Conservation (phyloP, 2,888 invertebrate species). For the Catocala sponsa region DNA sequence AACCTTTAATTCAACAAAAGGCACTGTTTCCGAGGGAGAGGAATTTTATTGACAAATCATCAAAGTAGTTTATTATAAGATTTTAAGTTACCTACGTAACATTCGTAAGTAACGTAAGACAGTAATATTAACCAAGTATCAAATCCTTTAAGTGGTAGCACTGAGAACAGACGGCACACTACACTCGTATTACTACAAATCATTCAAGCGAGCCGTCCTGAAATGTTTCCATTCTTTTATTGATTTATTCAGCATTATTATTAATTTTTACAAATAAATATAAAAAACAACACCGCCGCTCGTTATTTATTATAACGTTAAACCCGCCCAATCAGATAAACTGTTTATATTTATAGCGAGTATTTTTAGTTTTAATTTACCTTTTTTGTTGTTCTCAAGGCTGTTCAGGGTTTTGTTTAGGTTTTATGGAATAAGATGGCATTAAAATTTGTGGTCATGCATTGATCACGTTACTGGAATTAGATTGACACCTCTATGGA, state of each 20-base stretch:
- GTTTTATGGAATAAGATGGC: slow-evolving; percentile 4
- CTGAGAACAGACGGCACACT: slow-evolving; percentile 69
- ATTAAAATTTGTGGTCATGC: too few species aligned
- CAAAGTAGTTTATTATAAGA: too few species aligned
- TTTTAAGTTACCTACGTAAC: too few species aligned
- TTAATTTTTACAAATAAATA: slow-evolving; percentile 78
- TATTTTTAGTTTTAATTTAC: slow-evolving; percentile 62
- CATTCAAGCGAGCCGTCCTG: slow-evolving; percentile 82
- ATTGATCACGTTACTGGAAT: too few species aligned
- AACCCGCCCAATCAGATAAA: slow-evolving; percentile 81
- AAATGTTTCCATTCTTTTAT: slow-evolving; percentile 85
- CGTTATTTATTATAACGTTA: slow-evolving; percentile 82
- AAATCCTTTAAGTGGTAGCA: slow-evolving; percentile 46
- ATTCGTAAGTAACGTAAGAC: too few species aligned
- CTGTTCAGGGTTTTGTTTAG: slow-evolving; percentile 57
- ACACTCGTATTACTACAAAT: slow-evolving; percentile 86
- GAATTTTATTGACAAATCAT: too few species aligned
- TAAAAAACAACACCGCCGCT: slow-evolving; percentile 61
- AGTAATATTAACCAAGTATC: slow-evolving; percentile 58
- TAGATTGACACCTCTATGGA: too few species aligned
- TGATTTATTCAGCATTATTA: slow-evolving; percentile 87
- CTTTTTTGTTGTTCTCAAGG: slow-evolving; percentile 56
- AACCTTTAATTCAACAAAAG: too few species aligned
- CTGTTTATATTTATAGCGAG: slow-evolving; percentile 70
- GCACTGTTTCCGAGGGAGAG: too few species aligned